Percentiles rank a stretch among this genome's conserved stretches.
Evolutionary conservation across 2,888 invertebrate genomes (phyloP).

Genomic region (Chaetoderma sp.): DNA sequence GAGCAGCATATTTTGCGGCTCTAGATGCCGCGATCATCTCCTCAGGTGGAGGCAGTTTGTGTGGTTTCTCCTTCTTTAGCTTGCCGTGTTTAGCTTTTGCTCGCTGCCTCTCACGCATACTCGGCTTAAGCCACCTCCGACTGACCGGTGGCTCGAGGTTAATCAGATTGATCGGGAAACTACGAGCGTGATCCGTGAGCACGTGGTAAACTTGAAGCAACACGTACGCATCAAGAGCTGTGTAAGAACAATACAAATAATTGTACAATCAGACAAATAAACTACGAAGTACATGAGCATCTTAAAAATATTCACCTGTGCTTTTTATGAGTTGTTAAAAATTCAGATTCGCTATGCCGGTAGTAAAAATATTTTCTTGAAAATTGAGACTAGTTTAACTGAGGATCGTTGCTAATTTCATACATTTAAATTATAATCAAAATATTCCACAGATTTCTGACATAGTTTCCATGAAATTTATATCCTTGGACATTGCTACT

Average conservation of each 20-base stretch:
- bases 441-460: too few species aligned
- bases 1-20: background rate
- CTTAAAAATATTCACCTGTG: too few species aligned
- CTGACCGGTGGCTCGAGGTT: slow-evolving; percentile 45
- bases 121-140: slow-evolving; percentile 48
- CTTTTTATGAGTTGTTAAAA: too few species aligned
- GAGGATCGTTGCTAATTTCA: too few species aligned
- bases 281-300: slow-evolving; percentile 40
- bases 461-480: too few species aligned
- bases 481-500: too few species aligned
- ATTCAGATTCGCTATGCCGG: too few species aligned
- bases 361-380: too few species aligned
- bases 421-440: too few species aligned
- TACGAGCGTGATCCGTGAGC: slow-evolving; percentile 65
- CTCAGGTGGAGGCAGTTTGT: background rate
- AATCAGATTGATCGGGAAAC: slow-evolving; percentile 29
- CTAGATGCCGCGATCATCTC: background rate
- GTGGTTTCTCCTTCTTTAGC: slow-evolving; percentile 10
- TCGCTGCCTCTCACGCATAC: slow-evolving; percentile 44
- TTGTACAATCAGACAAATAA: slow-evolving; percentile 10
- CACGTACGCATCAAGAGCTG: slow-evolving; percentile 89
- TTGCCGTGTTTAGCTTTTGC: slow-evolving; percentile 39
- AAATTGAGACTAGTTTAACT: too few species aligned
- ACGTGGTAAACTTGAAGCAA: slow-evolving; percentile 83
- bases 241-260: slow-evolving; percentile 5